Percentiles rank a stretch among this genome's conserved stretches.
Evolutionary conservation across 2,888 invertebrate genomes (phyloP).

Genomic region (Drosophila picticornis): DNA sequence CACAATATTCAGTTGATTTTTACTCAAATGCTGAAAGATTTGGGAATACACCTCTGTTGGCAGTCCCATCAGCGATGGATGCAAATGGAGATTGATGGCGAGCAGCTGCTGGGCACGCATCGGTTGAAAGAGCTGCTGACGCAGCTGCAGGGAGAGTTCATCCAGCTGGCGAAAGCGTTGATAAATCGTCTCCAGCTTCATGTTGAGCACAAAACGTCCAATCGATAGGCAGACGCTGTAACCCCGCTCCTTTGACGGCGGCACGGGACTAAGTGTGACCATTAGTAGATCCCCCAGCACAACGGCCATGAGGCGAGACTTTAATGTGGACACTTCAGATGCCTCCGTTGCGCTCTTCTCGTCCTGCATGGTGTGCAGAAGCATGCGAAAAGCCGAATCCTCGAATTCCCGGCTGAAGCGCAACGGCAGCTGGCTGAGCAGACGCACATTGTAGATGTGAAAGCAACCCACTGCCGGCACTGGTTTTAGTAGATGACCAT

Average conservation of each 20-base stretch:
- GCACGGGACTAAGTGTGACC: constrained; percentile 76
- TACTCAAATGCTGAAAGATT: constrained; percentile 72
- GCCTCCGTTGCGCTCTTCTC: constrained; percentile 11
- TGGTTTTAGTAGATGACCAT: constrained; percentile 30
- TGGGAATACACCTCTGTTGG: constrained; percentile 78
- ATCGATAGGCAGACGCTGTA: constrained; percentile 81
- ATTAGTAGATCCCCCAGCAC: constrained; percentile 81
- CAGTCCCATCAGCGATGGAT: constrained; percentile 84
- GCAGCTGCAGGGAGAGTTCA: constrained; percentile 86
- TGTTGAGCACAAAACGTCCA: constrained; percentile 80
- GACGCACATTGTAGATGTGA: constrained; percentile 70
- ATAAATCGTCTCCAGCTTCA: constrained; percentile 63
- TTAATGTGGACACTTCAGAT: background rate
- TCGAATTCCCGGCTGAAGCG: constrained; percentile 20
- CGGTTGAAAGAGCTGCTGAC: constrained; percentile 86
- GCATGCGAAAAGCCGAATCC: constrained; percentile 40
- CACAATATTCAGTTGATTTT: constrained; percentile 72
- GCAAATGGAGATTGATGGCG: constrained; percentile 65
- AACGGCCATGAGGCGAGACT: constrained; percentile 71
- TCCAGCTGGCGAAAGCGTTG: constrained; percentile 84
- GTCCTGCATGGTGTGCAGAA: constrained; percentile 51
- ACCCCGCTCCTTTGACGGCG: constrained; percentile 63
- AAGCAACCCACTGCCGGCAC: constrained; percentile 68
- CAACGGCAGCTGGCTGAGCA: constrained; percentile 43
- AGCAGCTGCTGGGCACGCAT: constrained; percentile 87